These are phyloP conservation scores for Gymnobelideus leadbeateri DNA, from an alignment of 2,113 vertebrate genomes.

Conservation along the genomic window DNA sequence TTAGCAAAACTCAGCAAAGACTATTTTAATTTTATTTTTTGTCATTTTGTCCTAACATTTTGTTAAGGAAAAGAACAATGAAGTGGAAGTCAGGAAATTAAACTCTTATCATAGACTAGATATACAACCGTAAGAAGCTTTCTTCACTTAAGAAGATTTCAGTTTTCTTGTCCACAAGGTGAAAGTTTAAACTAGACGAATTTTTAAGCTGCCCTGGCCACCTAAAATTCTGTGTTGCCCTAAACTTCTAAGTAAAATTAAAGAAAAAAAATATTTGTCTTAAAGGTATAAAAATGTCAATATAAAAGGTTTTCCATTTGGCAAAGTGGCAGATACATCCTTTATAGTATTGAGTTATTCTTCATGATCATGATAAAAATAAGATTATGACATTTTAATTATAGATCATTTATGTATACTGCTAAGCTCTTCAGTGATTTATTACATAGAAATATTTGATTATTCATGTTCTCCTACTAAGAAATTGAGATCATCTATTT, in stretches of 20 bases:
- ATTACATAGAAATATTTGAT: slow-evolving; percentile 18
- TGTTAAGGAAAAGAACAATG: neutral
- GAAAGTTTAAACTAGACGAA: neutral
- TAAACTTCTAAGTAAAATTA: slow-evolving; percentile 23
- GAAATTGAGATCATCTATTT: neutral
- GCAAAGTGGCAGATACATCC: neutral
- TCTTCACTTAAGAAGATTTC: neutral
- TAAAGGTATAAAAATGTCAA: neutral
- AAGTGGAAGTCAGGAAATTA: neutral
- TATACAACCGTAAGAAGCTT: neutral
- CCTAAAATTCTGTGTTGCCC: neutral
- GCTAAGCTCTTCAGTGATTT: slow-evolving; percentile 34
- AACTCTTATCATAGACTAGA: neutral
- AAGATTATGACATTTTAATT: slow-evolving; percentile 29
- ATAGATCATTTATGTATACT: slow-evolving; percentile 3
- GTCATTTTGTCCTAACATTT: slow-evolving; percentile 22
- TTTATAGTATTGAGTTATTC: slow-evolving; percentile 30
- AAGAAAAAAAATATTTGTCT: neutral
- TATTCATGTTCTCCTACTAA: slow-evolving; percentile 31
- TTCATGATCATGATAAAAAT: slow-evolving; percentile 17
- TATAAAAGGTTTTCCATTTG: slow-evolving; percentile 13
- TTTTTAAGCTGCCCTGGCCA: neutral
- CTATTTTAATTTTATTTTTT: slow-evolving; percentile 57
- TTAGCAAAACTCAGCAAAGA: slow-evolving; percentile 21
- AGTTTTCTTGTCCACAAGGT: neutral